phyloP scores from a whole-genome alignment of 2,113 vertebrate species.

The Scortum barcoo region DNA sequence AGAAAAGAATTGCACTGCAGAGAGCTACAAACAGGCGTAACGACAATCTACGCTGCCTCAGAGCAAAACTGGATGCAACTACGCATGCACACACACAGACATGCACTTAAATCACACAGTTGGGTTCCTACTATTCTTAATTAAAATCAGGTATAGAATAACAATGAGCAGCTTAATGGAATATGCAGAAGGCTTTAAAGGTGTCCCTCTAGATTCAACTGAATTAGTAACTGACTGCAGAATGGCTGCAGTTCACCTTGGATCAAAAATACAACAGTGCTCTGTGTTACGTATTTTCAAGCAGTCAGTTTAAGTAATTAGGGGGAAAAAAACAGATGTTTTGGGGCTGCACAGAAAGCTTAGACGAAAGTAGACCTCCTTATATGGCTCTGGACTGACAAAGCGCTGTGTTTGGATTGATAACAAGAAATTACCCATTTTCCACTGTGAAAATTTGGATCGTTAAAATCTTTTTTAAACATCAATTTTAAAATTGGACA shows the following conservation, averaged over 20 bases:
- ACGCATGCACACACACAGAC: constrained; percentile 15
- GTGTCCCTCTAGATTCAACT: constrained; percentile 65
- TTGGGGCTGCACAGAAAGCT: not conserved
- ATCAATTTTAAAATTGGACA: not conserved
- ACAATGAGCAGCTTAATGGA: constrained; percentile 76
- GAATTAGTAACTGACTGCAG: constrained; percentile 43
- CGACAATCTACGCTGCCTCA: constrained; percentile 1
- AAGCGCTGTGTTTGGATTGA: constrained; percentile 6
- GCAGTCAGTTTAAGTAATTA: constrained; percentile 50
- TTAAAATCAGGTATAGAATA: constrained; percentile 80
- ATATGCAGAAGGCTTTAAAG: constrained; percentile 72
- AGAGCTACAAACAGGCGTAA: constrained; percentile 38
- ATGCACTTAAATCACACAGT: constrained; percentile 61
- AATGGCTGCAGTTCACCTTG: constrained; percentile 44
- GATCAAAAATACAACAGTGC: constrained; percentile 37
- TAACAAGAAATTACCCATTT: constrained; percentile 22
- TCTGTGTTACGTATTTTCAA: constrained; percentile 35
- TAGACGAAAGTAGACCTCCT: not conserved
- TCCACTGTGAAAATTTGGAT: constrained; percentile 7
- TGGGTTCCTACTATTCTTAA: constrained; percentile 66
- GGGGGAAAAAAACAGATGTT: not conserved
- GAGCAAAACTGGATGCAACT: constrained; percentile 24
- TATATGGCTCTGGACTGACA: not conserved
- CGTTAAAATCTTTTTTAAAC: too few species aligned
- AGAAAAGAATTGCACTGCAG: constrained; percentile 18